Conservation (phyloP, 2,113 vertebrate species). For the Pungitius pungitius region DNA sequence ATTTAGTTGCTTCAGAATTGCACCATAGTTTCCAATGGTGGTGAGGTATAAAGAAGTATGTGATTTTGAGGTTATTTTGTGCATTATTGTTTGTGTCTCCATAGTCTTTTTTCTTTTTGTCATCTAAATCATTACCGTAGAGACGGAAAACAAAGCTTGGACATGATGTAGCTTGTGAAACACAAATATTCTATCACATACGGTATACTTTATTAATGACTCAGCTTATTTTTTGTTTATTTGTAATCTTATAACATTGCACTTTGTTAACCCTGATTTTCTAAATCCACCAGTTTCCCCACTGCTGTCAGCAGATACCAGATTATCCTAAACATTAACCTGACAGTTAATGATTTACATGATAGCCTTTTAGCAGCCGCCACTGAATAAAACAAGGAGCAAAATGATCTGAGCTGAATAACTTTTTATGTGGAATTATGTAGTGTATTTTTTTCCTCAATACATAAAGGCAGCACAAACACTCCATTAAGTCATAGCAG, state of each 20-base stretch:
- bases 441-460: background rate
- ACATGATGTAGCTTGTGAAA: background rate
- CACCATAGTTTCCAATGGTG: background rate
- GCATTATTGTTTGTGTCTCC: background rate
- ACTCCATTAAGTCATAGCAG: background rate
- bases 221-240: background rate
- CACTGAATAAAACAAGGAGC: conserved; percentile 7
- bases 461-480: background rate
- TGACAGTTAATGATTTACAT: conserved; percentile 69
- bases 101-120: background rate
- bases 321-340: conserved; percentile 56
- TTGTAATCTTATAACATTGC: background rate
- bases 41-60: background rate
- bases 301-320: conserved; percentile 20
- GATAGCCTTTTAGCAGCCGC: conserved; percentile 9
- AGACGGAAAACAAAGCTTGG: background rate
- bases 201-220: background rate
- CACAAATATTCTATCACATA: background rate
- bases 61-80: background rate
- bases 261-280: background rate
- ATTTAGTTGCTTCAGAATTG: background rate
- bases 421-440: background rate
- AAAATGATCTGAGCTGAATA: background rate
- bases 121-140: background rate
- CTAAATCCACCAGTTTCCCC: conserved; percentile 7